Percentiles rank a stretch among this genome's conserved stretches.
Evolutionary conservation across 2,113 vertebrate genomes (phyloP).

Genomic region (Ameiurus melas): DNA sequence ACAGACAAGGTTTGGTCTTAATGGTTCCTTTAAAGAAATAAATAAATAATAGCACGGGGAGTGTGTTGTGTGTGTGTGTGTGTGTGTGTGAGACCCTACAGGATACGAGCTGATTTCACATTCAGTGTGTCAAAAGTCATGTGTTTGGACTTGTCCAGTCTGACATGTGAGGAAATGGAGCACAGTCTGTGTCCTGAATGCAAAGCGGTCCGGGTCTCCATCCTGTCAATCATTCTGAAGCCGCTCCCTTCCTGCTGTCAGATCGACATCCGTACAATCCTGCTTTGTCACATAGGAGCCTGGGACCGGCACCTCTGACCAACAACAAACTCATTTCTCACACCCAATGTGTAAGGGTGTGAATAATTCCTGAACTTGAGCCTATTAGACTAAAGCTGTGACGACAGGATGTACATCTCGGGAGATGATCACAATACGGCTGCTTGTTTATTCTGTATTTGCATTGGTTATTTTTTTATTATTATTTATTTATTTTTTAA

Average conservation of each 20-base stretch:
- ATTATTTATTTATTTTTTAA: neutral
- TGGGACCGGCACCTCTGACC: constrained; percentile 23
- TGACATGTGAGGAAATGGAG: constrained; percentile 72
- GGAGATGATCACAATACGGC: neutral
- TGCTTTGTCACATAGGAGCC: constrained; percentile 7
- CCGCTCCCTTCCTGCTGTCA: constrained; percentile 46
- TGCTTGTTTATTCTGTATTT: constrained; percentile 17
- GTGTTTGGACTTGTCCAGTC: constrained; percentile 68
- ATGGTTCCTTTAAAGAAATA: neutral
- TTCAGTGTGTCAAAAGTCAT: constrained; percentile 68
- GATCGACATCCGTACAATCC: constrained; percentile 21
- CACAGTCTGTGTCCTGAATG: constrained; percentile 66
- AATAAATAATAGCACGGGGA: neutral
- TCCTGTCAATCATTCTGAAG: constrained; percentile 51
- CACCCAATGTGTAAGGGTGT: neutral
- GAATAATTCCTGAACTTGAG: constrained; percentile 30
- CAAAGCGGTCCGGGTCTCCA: constrained; percentile 51
- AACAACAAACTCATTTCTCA: constrained; percentile 29
- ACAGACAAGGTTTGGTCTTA: neutral
- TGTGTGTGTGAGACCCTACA: neutral
- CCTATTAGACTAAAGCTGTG: constrained; percentile 14
- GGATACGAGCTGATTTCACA: constrained; percentile 58
- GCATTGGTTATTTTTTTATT: neutral
- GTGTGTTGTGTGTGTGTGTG: too few relatives aligned
- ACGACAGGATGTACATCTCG: neutral